Base-by-base conservation (phyloP, 1,140 invertebrate genomes). In the Rhagoletis pomonella region DNA sequence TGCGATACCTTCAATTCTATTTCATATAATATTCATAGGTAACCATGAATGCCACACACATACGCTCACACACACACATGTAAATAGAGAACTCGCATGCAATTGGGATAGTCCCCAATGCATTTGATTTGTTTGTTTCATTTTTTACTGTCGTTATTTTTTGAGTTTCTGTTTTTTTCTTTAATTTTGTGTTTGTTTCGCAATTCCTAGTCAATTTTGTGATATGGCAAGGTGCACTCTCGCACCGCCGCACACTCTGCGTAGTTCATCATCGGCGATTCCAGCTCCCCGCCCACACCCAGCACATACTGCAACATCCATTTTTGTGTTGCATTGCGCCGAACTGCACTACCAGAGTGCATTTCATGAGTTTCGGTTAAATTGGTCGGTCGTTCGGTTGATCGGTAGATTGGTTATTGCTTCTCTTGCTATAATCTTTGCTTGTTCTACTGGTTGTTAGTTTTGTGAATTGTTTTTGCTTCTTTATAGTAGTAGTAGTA, bases 361-460 rank as follows among this genome's bases (percentile, higher is more conserved):
- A 81, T 81, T 81, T 10, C 55, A 81, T 81, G 47, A n/a, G 12
- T 10, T 81, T 81, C 47, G 47, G 73, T 81, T 58, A 55, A 55
- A 55, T 81, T 81, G 47, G 73, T 55, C 73, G 44, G 47, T 81
- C 69, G 44, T 39, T 67, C 9, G 62, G 17, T 64, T n/a, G 62
- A 17, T 64, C 29, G 64, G 64, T 29, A n/a, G 39, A 73, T 47
- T 73, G 67, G 67, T 81, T 3, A 55, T 29, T 55, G 47, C 17
- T 81, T 19, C 47, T 81, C 73, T 81, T 55, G 73, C 73, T 81
- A 55, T 39, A 55, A 44, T 55, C 73, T 73, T 17, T 47, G 42
- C 9, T 73, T 73, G 67, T 73, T 81, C 47, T 81, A 81, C 47
- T 81, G 73, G 73, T 81, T 81, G 17, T 19, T 19, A 81, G 73